A percentile compares a stretch with the other conserved stretches of the same genome.
phyloP scores from a whole-genome alignment of 2,888 invertebrate genomes.

The Parnassius mnemosyne region DNA sequence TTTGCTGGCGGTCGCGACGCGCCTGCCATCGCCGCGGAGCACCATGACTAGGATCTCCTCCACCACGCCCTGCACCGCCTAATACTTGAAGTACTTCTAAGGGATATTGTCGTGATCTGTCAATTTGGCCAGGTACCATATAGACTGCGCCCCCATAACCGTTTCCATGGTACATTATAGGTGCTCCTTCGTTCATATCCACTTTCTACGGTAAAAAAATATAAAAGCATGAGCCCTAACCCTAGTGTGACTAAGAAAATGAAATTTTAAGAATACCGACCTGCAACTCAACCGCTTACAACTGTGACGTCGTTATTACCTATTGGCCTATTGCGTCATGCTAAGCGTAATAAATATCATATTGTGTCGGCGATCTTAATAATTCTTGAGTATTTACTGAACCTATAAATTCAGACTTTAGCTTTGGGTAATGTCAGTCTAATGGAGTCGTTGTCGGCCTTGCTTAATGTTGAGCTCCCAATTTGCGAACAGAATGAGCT shows the following conservation, averaged over 20 bases:
- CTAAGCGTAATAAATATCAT: constrained; percentile 60
- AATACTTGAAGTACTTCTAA: constrained; percentile 56
- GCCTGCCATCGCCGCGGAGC: constrained; percentile 52
- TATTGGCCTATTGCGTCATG: constrained; percentile 73
- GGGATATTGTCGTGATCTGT: constrained; percentile 60
- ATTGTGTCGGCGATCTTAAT: constrained; percentile 57
- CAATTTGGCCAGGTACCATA: constrained; percentile 53
- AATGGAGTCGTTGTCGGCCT: constrained; percentile 45
- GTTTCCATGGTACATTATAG: constrained; percentile 65
- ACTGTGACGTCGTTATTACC: constrained; percentile 48
- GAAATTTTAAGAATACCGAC: constrained; percentile 49
- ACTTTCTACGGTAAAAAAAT: constrained; percentile 34
- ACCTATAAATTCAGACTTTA: constrained; percentile 64
- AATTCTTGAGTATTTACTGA: constrained; percentile 58
- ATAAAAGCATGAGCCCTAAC: constrained; percentile 11
- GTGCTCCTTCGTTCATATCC: constrained; percentile 67
- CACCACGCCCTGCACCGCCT: constrained; percentile 41
- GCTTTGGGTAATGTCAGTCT: constrained; percentile 47
- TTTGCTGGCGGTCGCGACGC: constrained; percentile 53
- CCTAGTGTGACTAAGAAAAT: constrained; percentile 29
- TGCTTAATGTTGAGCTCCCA: constrained; percentile 59
- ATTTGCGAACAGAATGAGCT: constrained; percentile 57
- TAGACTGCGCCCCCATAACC: constrained; percentile 57
- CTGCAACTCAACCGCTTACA: constrained; percentile 54
- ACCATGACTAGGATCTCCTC: constrained; percentile 41